phyloP scores from a whole-genome alignment of 2,888 invertebrate genomes.

The Phyllotreta striolata region DNA sequence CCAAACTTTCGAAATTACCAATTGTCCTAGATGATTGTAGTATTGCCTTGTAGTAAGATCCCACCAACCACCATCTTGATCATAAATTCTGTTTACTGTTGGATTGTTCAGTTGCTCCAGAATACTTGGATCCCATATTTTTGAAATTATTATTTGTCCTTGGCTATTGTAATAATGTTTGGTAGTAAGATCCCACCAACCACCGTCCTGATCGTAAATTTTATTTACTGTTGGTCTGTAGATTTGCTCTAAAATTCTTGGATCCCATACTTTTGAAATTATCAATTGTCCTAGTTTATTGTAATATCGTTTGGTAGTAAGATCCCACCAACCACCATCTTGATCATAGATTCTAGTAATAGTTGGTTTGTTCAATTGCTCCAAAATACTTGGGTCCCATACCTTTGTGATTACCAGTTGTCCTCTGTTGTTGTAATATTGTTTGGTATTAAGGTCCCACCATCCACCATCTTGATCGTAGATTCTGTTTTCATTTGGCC shows the following conservation, averaged over 20 bases:
- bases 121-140: neutral
- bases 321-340: constrained; percentile 7
- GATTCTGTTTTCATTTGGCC: neutral
- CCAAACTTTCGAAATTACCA: neutral
- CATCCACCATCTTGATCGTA: constrained; percentile 8
- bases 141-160: neutral
- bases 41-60: neutral
- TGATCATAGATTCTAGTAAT: neutral
- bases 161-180: neutral
- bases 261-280: neutral
- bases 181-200: constrained; percentile 6
- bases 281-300: neutral
- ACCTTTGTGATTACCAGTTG: constrained; percentile 3
- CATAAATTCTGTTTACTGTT: neutral
- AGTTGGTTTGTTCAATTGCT: neutral
- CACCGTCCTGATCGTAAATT: constrained; percentile 3
- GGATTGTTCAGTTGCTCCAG: neutral
- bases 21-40: neutral
- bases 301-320: neutral
- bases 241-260: neutral
- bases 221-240: neutral
- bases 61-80: constrained; percentile 6
- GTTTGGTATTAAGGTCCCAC: neutral
- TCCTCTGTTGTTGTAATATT: neutral
- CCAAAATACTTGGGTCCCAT: neutral